Conservation (phyloP, 1,140 invertebrate genomes). For the Calliopsis andreniformis region DNA sequence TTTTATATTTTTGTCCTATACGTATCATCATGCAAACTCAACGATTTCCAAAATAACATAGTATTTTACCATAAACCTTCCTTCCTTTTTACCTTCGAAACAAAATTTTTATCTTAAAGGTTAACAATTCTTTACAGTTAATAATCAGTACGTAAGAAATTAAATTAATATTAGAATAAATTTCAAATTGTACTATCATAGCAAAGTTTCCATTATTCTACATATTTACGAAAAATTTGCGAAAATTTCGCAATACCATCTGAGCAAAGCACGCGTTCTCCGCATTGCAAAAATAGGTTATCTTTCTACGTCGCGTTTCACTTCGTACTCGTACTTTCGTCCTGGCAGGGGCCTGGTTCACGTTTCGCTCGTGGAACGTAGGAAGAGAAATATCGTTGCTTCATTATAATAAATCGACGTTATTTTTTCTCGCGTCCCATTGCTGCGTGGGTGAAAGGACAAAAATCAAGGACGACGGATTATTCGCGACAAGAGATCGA, state of each 20-base stretch:
- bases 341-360: slow-evolving; percentile 11
- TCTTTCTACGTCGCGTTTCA: slow-evolving; percentile 34
- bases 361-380: neutral
- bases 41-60: too few species aligned
- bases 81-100: too few species aligned
- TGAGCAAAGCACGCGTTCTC: slow-evolving; percentile 38
- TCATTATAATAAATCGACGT: neutral
- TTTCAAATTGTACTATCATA: neutral
- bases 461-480: slow-evolving; percentile 30
- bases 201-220: neutral
- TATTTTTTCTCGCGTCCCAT: neutral
- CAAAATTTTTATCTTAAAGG: too few species aligned
- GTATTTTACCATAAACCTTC: too few species aligned
- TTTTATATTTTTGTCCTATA: too few species aligned
- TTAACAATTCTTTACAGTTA: too few species aligned
- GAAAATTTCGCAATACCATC: slow-evolving; percentile 25
- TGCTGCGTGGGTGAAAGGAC: slow-evolving; percentile 32
- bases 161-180: neutral
- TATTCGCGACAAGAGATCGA: slow-evolving; percentile 11
- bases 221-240: neutral
- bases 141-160: too few species aligned
- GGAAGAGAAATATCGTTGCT: neutral
- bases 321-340: slow-evolving; percentile 33
- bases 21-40: too few species aligned
- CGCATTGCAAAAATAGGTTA: slow-evolving; percentile 49